Evolutionary conservation across 2,797 vertebrate species (phyloP).

Genomic region (Pantherophis alleghaniensis): DNA sequence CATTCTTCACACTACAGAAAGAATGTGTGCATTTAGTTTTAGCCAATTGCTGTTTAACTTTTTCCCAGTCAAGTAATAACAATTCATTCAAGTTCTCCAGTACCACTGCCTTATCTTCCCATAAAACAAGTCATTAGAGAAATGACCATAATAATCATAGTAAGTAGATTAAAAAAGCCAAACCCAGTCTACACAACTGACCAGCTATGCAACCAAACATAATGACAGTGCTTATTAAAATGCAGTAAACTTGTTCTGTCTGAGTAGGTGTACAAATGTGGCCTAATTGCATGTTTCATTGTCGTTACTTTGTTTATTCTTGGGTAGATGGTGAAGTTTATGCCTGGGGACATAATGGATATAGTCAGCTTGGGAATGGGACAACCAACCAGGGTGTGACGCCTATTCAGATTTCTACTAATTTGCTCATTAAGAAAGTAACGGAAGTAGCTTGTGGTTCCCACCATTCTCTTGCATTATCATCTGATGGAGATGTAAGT

Average conservation of each 20-base stretch:
- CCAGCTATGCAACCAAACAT: background rate
- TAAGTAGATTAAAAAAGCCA: background rate
- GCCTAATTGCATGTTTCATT: background rate
- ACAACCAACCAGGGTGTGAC: conserved; percentile 89
- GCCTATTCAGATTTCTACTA: conserved; percentile 87
- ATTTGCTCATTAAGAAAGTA: conserved; percentile 87
- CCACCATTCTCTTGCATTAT: conserved; percentile 93
- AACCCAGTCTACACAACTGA: background rate
- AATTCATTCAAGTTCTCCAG: background rate
- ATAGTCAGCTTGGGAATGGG: conserved; percentile 95
- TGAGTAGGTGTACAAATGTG: background rate
- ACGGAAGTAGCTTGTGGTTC: conserved; percentile 92
- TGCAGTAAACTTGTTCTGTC: background rate
- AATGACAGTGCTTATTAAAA: background rate
- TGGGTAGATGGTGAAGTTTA: conserved; percentile 90
- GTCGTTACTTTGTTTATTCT: background rate
- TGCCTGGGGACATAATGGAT: conserved; percentile 96
- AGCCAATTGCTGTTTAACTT: background rate
- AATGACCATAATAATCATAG: background rate
- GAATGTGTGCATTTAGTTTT: background rate
- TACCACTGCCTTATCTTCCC: background rate
- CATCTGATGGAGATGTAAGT: conserved; percentile 90
- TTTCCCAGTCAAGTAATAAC: background rate
- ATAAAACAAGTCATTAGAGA: background rate
- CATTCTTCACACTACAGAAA: background rate